A percentile compares a stretch with the other conserved stretches of the same genome.
phyloP scores from a whole-genome alignment of 53 echinoderm and acorn worm genomes.

The Crossaster papposus region DNA sequence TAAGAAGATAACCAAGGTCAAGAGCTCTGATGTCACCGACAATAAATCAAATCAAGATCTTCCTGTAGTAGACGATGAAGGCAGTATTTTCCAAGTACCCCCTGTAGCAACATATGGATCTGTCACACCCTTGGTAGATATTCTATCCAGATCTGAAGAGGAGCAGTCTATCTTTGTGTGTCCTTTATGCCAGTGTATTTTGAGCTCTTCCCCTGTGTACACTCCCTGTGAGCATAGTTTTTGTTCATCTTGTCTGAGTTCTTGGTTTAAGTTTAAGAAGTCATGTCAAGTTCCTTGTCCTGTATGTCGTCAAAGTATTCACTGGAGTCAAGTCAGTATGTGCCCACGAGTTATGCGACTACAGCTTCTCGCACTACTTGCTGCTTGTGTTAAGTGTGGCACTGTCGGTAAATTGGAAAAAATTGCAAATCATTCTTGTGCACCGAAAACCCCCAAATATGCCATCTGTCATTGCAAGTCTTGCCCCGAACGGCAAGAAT shows the following conservation, averaged over 20 bases:
- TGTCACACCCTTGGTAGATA: not conserved
- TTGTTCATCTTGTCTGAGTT: constrained; percentile 24
- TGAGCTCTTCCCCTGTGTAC: constrained; percentile 5
- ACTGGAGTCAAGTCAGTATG: not conserved
- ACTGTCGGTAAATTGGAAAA: constrained; percentile 7
- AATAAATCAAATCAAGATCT: too few species aligned
- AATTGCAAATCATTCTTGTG: constrained; percentile 15
- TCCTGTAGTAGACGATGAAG: too few species aligned
- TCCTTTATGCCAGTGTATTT: constrained; percentile 22
- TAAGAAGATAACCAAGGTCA: not conserved
- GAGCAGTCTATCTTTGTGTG: constrained; percentile 27
- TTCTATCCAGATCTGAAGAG: not conserved
- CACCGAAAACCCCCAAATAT: not conserved
- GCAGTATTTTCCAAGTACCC: too few species aligned
- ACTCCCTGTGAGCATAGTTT: constrained; percentile 42
- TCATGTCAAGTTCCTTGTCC: constrained; percentile 10
- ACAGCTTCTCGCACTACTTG: not conserved
- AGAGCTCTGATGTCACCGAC: not conserved
- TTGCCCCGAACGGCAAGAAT: not conserved
- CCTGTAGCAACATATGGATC: not conserved
- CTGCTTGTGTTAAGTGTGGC: constrained; percentile 24
- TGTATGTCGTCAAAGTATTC: constrained; percentile 3
- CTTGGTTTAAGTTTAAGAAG: constrained; percentile 30
- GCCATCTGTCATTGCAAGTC: constrained; percentile 16
- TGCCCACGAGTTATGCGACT: constrained; percentile 6